These are phyloP conservation scores for Saccostrea glomerata DNA, from an alignment of 1,140 invertebrate species.

Conservation along the genomic window DNA sequence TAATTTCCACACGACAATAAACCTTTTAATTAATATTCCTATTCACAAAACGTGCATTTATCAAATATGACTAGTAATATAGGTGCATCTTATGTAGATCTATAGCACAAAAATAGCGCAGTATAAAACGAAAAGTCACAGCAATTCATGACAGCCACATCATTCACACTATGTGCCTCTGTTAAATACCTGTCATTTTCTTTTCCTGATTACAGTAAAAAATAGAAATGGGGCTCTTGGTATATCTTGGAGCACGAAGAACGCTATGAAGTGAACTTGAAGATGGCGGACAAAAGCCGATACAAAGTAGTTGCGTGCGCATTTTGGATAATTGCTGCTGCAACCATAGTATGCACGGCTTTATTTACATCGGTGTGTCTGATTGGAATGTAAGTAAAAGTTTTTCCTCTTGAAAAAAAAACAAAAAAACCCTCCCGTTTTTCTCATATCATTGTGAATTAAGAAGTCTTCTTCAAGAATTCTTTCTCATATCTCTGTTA, in stretches of 20 bases:
- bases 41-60: background rate
- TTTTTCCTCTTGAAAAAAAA: too few species aligned
- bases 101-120: background rate
- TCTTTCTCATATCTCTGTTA: too few species aligned
- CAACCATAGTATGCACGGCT: background rate
- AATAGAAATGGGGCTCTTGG: background rate
- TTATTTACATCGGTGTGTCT: background rate
- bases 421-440: too few species aligned
- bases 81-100: background rate
- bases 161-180: background rate
- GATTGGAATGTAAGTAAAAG: conserved; percentile 11
- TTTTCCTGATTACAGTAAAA: background rate
- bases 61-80: background rate
- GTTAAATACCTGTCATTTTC: background rate
- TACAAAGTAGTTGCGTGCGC: conserved; percentile 3
- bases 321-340: conserved; percentile 18
- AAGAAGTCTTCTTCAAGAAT: too few species aligned
- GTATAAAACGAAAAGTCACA: background rate
- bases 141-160: background rate
- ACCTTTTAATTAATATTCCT: background rate
- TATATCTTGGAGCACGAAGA: background rate
- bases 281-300: background rate
- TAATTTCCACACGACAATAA: too few species aligned
- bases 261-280: background rate
- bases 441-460: too few species aligned